Conservation (phyloP, 2,888 invertebrate genomes). For the Dicyrtoma fusca region DNA sequence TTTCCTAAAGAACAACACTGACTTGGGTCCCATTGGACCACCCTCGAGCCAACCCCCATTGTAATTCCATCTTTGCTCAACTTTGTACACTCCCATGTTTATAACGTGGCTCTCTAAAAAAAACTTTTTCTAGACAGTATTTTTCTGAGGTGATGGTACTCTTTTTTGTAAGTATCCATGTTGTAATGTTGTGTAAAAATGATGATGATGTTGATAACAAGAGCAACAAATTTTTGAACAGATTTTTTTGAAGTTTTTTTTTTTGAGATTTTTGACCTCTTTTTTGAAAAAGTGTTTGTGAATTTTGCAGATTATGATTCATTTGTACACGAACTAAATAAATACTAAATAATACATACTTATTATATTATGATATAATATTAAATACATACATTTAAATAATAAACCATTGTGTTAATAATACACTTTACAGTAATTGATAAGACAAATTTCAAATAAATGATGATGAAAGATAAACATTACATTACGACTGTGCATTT, state of each 20-base stretch:
- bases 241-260: too few species aligned
- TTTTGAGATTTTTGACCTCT: conserved; percentile 17
- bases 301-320: conserved; percentile 39
- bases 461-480: too few species aligned
- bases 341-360: background rate
- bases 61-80: conserved; percentile 57
- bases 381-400: too few species aligned
- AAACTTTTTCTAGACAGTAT: conserved; percentile 56
- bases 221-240: background rate
- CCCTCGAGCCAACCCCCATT: conserved; percentile 49
- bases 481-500: too few species aligned
- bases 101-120: conserved; percentile 51
- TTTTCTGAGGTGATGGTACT: conserved; percentile 55
- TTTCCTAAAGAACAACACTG: conserved; percentile 57
- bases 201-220: conserved; percentile 2
- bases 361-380: conserved; percentile 14
- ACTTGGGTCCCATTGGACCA: conserved; percentile 50
- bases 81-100: conserved; percentile 42
- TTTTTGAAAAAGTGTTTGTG: conserved; percentile 28
- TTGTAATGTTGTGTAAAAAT: background rate
- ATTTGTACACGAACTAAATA: conserved; percentile 37
- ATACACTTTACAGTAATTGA: conserved; percentile 34
- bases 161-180: conserved; percentile 12
- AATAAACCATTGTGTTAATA: conserved; percentile 27
- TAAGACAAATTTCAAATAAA: conserved; percentile 17